These are phyloP conservation scores for Drosophila oshimai DNA, from an alignment of 1,140 invertebrate genomes.

Conservation along the genomic window DNA sequence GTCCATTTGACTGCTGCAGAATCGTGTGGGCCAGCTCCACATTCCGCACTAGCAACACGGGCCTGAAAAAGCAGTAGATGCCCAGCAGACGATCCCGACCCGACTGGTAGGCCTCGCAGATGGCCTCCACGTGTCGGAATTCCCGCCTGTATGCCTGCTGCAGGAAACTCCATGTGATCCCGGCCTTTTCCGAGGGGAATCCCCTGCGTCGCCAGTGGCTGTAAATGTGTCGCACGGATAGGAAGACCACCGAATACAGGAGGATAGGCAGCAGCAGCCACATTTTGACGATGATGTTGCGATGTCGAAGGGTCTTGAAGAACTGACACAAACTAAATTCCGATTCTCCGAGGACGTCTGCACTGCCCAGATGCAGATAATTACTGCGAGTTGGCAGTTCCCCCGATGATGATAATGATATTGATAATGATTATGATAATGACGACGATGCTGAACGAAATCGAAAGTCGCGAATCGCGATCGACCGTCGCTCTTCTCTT, in stretches of 20 bases:
- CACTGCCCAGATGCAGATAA: constrained; percentile 42
- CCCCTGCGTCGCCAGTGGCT: constrained; percentile 73
- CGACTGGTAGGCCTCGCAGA: constrained; percentile 59
- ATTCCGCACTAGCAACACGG: constrained; percentile 64
- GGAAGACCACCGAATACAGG: constrained; percentile 61
- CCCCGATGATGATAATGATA: constrained; percentile 2
- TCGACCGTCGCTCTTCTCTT: not conserved
- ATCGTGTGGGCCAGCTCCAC: constrained; percentile 57
- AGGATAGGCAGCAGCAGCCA: constrained; percentile 76
- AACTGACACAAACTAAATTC: constrained; percentile 8
- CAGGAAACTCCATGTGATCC: constrained; percentile 55
- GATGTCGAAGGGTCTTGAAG: constrained; percentile 5
- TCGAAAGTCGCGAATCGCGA: constrained; percentile 63
- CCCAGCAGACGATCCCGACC: constrained; percentile 57
- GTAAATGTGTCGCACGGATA: constrained; percentile 69
- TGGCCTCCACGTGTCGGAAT: constrained; percentile 69
- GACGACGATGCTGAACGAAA: constrained; percentile 45
- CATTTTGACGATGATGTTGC: constrained; percentile 54
- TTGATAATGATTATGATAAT: constrained; percentile 9
- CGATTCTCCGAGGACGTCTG: constrained; percentile 26
- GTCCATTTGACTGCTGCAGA: constrained; percentile 53
- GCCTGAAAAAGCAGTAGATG: constrained; percentile 74
- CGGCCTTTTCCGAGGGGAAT: constrained; percentile 59
- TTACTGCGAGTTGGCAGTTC: constrained; percentile 51
- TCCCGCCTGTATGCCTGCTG: constrained; percentile 61